phyloP scores from a whole-genome alignment of 2,888 invertebrate genomes.

The Aromia moschata region DNA sequence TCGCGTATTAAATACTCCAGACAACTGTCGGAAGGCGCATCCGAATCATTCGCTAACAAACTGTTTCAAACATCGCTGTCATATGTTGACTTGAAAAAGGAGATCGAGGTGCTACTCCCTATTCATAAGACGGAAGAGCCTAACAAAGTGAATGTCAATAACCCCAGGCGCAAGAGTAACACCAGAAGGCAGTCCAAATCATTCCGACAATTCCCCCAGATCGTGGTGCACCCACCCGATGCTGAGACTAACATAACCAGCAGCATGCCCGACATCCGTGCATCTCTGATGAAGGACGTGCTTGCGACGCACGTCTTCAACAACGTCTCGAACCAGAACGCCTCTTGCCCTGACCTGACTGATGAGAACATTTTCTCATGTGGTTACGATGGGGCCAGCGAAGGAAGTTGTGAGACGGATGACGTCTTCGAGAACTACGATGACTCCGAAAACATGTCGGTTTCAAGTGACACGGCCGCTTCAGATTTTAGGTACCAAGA shows the following conservation, averaged over 20 bases:
- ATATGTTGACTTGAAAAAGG: constrained; percentile 58
- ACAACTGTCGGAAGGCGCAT: constrained; percentile 25
- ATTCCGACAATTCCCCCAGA: constrained; percentile 55
- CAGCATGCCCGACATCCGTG: constrained; percentile 58
- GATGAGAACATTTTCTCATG: constrained; percentile 40
- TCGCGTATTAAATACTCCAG: constrained; percentile 29
- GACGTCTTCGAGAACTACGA: constrained; percentile 31
- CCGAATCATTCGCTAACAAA: constrained; percentile 21
- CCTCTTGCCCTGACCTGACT: constrained; percentile 55
- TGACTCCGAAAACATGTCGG: constrained; percentile 31
- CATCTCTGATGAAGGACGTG: constrained; percentile 27
- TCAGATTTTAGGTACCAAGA: constrained; percentile 26
- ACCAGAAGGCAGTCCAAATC: constrained; percentile 54
- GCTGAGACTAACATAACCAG: constrained; percentile 53
- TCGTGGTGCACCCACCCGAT: constrained; percentile 55
- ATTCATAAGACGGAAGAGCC: constrained; percentile 43
- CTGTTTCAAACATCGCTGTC: constrained; percentile 54
- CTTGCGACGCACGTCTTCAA: constrained; percentile 32
- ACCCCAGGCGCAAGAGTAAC: constrained; percentile 42
- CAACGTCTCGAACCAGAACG: constrained; percentile 52
- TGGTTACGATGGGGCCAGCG: constrained; percentile 28
- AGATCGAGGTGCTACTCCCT: constrained; percentile 58
- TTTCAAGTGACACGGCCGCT: constrained; percentile 30
- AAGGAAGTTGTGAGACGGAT: constrained; percentile 27
- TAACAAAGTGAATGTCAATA: constrained; percentile 32